A percentile compares a stretch with the other conserved stretches of the same genome.
Conservation (phyloP, 2,113 vertebrate genomes). For the Pteruthius melanotis region DNA sequence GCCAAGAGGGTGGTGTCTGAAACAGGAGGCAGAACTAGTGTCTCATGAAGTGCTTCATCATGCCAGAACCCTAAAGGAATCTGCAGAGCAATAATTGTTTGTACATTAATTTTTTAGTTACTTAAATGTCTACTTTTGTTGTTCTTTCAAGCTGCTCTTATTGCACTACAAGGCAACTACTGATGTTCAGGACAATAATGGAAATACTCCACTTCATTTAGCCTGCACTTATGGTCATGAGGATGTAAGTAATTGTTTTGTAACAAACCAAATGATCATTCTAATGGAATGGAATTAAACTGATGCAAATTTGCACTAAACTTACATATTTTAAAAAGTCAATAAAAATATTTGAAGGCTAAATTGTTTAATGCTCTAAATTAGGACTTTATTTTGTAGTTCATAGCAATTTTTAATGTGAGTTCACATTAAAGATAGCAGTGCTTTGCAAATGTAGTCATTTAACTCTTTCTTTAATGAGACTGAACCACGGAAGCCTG, state of each 20-base stretch:
- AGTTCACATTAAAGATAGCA: background rate
- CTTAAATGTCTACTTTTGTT: background rate
- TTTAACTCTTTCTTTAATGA: background rate
- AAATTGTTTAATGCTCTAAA: background rate
- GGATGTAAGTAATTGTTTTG: constrained; percentile 79
- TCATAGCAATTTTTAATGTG: background rate
- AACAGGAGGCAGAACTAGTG: background rate
- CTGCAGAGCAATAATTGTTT: background rate
- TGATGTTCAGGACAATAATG: constrained; percentile 90
- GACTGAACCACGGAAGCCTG: background rate
- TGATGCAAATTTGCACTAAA: background rate
- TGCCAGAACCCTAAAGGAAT: background rate
- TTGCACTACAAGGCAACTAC: constrained; percentile 89
- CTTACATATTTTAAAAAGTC: background rate
- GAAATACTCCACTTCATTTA: constrained; percentile 90
- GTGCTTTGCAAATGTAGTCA: background rate
- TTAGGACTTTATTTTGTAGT: background rate
- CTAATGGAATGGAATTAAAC: background rate
- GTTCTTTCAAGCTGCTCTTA: constrained; percentile 83
- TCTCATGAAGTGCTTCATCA: background rate
- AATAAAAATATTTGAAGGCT: background rate
- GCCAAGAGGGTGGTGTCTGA: background rate
- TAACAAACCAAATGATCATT: background rate
- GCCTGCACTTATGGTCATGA: constrained; percentile 94
- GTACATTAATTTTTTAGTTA: background rate